Percentiles rank a stretch among this genome's conserved stretches.
phyloP scores from a whole-genome alignment of 2,888 invertebrate species.

The Cephus spinipes region DNA sequence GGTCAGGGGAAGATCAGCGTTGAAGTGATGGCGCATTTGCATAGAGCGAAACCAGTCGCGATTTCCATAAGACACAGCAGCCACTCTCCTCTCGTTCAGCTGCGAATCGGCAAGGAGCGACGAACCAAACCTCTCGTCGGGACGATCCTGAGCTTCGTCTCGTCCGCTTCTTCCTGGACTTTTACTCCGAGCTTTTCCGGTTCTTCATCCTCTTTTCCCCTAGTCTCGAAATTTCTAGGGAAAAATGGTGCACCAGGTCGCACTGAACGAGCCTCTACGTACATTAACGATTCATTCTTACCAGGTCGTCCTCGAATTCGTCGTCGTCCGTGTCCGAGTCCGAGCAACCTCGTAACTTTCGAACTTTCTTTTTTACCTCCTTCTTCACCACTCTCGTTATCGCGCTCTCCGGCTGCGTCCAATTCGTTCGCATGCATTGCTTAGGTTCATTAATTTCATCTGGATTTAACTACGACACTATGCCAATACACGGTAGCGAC shows the following conservation, averaged over 20 bases:
- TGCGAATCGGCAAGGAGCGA: background rate
- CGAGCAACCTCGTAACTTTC: constrained; percentile 61
- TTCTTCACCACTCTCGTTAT: constrained; percentile 70
- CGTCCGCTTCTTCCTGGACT: too few relatives aligned
- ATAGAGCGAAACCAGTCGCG: constrained; percentile 18
- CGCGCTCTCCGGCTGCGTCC: constrained; percentile 73
- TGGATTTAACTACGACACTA: too few relatives aligned
- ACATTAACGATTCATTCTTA: constrained; percentile 65
- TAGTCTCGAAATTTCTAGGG: too few relatives aligned
- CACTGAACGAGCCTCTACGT: too few relatives aligned
- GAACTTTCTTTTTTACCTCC: constrained; percentile 69
- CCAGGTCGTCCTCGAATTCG: constrained; percentile 79
- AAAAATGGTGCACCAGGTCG: too few relatives aligned
- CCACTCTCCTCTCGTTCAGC: constrained; percentile 11
- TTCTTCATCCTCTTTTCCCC: too few relatives aligned
- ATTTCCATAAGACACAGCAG: constrained; percentile 28
- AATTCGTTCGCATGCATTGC: constrained; percentile 27
- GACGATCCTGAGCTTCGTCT: too few relatives aligned
- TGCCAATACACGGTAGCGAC: too few relatives aligned
- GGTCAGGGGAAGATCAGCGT: too few relatives aligned
- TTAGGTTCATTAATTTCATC: too few relatives aligned
- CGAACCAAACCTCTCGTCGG: too few relatives aligned
- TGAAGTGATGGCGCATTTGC: constrained; percentile 6
- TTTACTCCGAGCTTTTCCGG: too few relatives aligned
- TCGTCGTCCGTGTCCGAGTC: constrained; percentile 74